Evolutionary conservation across 2,797 vertebrate genomes (phyloP), one percentile per base, ranked within the genome.

Genomic region (Lepus oiostolus): DNA sequence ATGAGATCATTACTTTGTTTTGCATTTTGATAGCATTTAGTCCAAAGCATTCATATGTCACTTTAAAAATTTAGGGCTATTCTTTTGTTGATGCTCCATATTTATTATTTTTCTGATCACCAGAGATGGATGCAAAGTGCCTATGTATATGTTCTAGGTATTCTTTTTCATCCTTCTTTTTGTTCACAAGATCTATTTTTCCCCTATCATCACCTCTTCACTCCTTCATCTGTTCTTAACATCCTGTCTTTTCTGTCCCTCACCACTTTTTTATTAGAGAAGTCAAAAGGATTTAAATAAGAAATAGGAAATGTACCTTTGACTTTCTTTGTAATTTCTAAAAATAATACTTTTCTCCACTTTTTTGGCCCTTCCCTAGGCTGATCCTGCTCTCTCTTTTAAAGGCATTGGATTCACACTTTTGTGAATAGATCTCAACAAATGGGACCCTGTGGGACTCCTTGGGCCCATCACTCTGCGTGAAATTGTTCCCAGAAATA

Each of bases 31-130:
- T 7, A 85, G 21, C 13, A 77, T 42, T 85, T 93, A 42, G 22
- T 91, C 62, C 86, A 75, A 70, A 95, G 79, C 63, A 35, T 24
- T 86, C n/a, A 22, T 5, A 58, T n/a, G 26, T 58, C 21, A 16
- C 70, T 76, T 95, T 26, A 93, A 95, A 90, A 84, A 67, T 90
- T 88, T 67, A 84, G 75, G 83, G 71, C 60, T 88, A 1, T 47
- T 91, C 19, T 77, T 86, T 28, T 13, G 30, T 81, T 54, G 47
- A 81, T 3, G 17, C 0, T 65, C 19, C 58, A n/a, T 70, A 7
- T 35, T 22, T 80, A 21, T 24, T 82, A n/a, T 47, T 10, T 74
- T 79, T 90, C 82, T 71, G n/a, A 58, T 42, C 32, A 71, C 32
- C 50, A 83, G 60, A 83, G 50, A 38, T 0, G 2, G 28, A 70